Base-by-base conservation (phyloP, 2,888 invertebrate species). In the Diogma glabrata region DNA sequence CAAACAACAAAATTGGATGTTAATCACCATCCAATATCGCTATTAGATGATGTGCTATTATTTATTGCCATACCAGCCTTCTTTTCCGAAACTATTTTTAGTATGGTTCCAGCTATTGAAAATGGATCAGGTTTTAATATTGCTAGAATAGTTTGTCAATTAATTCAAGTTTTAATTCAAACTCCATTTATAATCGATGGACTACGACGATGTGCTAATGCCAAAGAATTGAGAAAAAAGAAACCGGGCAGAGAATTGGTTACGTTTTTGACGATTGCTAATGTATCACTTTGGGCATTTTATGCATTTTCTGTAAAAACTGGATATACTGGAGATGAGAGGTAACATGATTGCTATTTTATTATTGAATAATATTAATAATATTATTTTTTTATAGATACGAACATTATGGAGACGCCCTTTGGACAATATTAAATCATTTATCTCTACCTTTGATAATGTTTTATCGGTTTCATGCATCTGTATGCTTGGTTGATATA, bases 381-480 rank as follows among this genome's bases (percentile, higher is more conserved):
- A n/a, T 36, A 23, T 51, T 51, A 12, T 50, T 38, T 36, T 46
- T n/a, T 54, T 53, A 9, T 43, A 57, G 82, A 64, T 79, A 82
- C 60, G 74, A 77, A 30, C 84, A 74, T 63, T 86, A 84, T 60
- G 86, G 85, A 20, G 77, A 78, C 59, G 51, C 47, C 2, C 59
- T 80, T 23, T 87, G 86, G 85, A 78, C 81, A 6, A 76, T 87
- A 46, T 70, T 87, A 5, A 82, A 82, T 19, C 86, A 87, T 62
- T 70, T 84, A 60, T 81, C 82, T 28, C 67, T 84, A 10, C 87
- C 87, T 0, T 68, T 87, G 3, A 84, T 82, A 53, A 82, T 86
- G 75, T 86, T 86, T 67, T 87, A 84, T 61, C 72, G 85, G 53
- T 86, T 86, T 63, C 85, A 86, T 61, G 82, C 84, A 1, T 81